Base-by-base conservation (phyloP, 2,888 invertebrate species). In the Portevinia maculata region DNA sequence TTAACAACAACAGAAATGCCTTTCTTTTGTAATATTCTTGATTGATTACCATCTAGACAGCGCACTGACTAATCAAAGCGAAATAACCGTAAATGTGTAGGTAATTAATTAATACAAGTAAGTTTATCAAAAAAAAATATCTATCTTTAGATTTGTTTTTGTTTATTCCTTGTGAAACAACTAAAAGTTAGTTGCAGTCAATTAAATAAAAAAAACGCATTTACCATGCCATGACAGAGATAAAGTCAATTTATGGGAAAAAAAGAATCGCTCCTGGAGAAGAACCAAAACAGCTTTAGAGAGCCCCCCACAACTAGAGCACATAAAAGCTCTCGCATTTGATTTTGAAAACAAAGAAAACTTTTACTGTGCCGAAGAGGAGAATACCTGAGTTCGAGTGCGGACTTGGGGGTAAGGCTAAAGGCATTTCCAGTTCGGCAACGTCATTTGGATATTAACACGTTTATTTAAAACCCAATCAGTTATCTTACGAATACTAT, bases 261-360 rank as follows among this genome's bases (percentile, higher is more conserved):
- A n/a, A n/a, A n/a, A n/a, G n/a, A n/a, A n/a, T 6, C 11, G 8
- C 6, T n/a, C 4, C 7, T n/a, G 15, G 7, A 17, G 8, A 48
- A 44, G 19, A 15, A 9, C 19, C 3, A 34, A 59, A 24, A 50
- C 19, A 44, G 32, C 50, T 30, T 21, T 48, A 1, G 46, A 24
- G 57, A 41, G 15, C 24, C 39, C 32, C 24, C 37, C 11, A 46
- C 39, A 79, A 75, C 44, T 75, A 34, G 75, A 81, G 64, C 75
- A 70, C 13, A n/a, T 48, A 8, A 17, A 70, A 75, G 79, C 79
- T 81, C 39, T 69, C n/a, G 7, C 6, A 67, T 28, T 32, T 24
- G 37, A 21, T 50, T 60, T 75, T 59, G 37, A 75, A 75, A 79
- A 75, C 79, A 79, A 79, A 75, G 79, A 69, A 74, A 74, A 79